These are phyloP conservation scores for Tragelaphus buxtoni DNA, from an alignment of 2,113 vertebrate genomes.

Conservation along the genomic window DNA sequence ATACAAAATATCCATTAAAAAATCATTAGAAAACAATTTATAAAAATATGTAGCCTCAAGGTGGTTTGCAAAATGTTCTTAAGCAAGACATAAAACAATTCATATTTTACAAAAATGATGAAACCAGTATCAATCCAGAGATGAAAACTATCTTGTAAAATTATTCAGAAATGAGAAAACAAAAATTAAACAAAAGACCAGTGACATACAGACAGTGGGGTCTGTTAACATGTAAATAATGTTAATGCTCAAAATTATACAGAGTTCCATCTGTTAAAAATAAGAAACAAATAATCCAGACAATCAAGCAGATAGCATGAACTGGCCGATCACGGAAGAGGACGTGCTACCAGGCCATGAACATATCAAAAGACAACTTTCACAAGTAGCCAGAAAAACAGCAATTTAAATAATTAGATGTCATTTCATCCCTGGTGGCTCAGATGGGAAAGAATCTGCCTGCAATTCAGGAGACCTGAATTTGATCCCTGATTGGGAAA, in stretches of 20 bases:
- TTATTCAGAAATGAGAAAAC: background rate
- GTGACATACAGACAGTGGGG: background rate
- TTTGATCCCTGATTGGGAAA: background rate
- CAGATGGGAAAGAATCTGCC: background rate
- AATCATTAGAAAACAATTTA: constrained; percentile 19
- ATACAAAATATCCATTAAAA: background rate
- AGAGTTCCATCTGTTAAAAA: background rate
- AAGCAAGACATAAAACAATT: background rate
- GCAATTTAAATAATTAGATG: background rate
- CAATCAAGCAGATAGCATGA: background rate
- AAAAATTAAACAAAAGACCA: constrained; percentile 13
- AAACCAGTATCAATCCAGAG: background rate
- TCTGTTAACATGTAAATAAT: background rate
- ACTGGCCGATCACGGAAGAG: background rate
- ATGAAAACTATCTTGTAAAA: background rate
- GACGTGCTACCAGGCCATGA: background rate
- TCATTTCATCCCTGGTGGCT: background rate
- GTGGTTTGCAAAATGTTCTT: background rate
- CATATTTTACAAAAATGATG: background rate
- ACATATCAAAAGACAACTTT: background rate
- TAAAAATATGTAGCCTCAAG: background rate
- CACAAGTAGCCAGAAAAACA: background rate
- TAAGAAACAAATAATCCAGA: background rate
- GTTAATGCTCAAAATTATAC: background rate
- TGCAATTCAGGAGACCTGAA: background rate